Percentiles rank a stretch among this genome's conserved stretches.
These are phyloP conservation scores for Drosophila pallidifrons DNA, from an alignment of 1,140 invertebrate species.

Conservation along the genomic window DNA sequence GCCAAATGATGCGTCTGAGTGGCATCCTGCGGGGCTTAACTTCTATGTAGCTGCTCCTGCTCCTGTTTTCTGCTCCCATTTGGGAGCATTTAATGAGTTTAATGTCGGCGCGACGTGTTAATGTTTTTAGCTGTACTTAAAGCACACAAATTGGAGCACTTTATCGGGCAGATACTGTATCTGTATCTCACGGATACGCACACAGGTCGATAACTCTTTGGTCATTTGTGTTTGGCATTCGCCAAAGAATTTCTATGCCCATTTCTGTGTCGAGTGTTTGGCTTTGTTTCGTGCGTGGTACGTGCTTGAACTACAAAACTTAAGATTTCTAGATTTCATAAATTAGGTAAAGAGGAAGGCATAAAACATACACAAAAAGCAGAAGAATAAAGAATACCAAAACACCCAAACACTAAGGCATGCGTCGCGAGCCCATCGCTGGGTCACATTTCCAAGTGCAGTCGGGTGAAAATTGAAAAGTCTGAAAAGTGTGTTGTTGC, in stretches of 20 bases:
- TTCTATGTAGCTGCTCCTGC: neutral
- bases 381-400: constrained; percentile 5
- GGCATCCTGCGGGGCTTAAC: constrained; percentile 12
- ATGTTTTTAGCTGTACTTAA: constrained; percentile 50
- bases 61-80: constrained; percentile 26
- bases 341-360: constrained; percentile 65
- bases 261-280: constrained; percentile 68
- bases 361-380: neutral
- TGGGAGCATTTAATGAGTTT: constrained; percentile 64
- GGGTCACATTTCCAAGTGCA: constrained; percentile 64
- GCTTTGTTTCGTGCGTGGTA: constrained; percentile 70
- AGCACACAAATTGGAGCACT: constrained; percentile 23
- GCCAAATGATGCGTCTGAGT: constrained; percentile 54
- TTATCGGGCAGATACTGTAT: constrained; percentile 20
- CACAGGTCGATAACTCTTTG: constrained; percentile 36
- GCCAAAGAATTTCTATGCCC: constrained; percentile 64
- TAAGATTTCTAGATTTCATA: constrained; percentile 70
- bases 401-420: constrained; percentile 38
- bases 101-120: constrained; percentile 71
- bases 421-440: constrained; percentile 36
- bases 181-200: constrained; percentile 35
- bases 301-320: constrained; percentile 81
- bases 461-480: constrained; percentile 69
- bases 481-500: constrained; percentile 11
- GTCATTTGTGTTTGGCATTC: constrained; percentile 53